Conservation (phyloP, 37 sponge, comb jelly and placozoan species). For the Petrosia ficiformis region DNA sequence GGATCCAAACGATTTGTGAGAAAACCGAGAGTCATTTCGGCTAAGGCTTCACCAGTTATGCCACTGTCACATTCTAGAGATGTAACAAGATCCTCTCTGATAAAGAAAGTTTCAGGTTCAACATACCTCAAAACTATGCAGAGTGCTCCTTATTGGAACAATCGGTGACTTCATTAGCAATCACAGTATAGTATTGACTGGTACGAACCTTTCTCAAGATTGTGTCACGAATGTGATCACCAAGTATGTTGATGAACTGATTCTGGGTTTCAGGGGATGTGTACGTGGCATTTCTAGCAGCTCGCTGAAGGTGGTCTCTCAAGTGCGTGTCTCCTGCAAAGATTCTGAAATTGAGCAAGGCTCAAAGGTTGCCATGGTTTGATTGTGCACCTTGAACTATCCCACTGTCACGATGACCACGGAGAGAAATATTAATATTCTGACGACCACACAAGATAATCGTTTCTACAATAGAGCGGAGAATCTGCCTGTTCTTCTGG, state of each 20-base stretch:
- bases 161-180: constrained; percentile 63
- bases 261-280: constrained; percentile 49
- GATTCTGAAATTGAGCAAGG: constrained; percentile 34
- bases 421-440: constrained; percentile 35
- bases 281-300: constrained; percentile 56
- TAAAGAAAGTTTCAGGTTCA: constrained; percentile 12
- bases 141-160: constrained; percentile 67
- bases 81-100: constrained; percentile 51
- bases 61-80: constrained; percentile 59
- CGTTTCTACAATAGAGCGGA: constrained; percentile 29
- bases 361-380: constrained; percentile 40
- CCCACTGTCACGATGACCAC: constrained; percentile 56
- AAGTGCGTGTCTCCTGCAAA: constrained; percentile 54
- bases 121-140: constrained; percentile 63
- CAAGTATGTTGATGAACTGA: constrained; percentile 40
- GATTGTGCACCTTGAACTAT: constrained; percentile 30
- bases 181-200: constrained; percentile 36
- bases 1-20: constrained; percentile 32
- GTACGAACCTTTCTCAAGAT: constrained; percentile 32
- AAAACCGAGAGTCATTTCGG: constrained; percentile 36
- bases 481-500: constrained; percentile 32
- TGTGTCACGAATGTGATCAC: constrained; percentile 16
- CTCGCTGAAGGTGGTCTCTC: constrained; percentile 35
- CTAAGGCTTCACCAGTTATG: constrained; percentile 58
- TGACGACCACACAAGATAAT: constrained; percentile 36